Evolutionary conservation across 1,140 invertebrate genomes (phyloP).

Genomic region (Euschistus heros): DNA sequence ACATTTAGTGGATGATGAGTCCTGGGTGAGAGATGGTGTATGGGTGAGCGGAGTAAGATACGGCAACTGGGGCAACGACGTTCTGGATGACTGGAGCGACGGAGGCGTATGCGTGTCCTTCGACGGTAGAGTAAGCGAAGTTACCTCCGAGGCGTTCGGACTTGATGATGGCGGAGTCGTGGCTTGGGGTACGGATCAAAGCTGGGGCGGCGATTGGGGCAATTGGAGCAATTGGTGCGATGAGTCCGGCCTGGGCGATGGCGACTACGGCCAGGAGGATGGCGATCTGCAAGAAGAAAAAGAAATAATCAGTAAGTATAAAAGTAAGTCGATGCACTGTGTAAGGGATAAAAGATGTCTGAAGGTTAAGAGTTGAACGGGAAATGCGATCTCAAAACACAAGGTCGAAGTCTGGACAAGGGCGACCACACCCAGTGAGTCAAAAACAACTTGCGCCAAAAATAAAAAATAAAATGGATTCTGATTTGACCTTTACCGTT

Average conservation of each 20-base stretch:
- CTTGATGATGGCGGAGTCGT: conserved; percentile 43
- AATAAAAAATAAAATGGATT: no score
- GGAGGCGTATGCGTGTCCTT: conserved; percentile 42
- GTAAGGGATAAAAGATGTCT: no score
- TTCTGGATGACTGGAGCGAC: conserved; percentile 37
- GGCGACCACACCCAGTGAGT: no score
- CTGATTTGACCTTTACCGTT: no score
- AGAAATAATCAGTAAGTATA: not conserved
- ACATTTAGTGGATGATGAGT: conserved; percentile 15
- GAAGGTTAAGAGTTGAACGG: no score
- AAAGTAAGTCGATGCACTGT: no score
- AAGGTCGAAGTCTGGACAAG: no score
- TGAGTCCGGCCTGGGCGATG: conserved; percentile 17
- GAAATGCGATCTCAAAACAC: no score
- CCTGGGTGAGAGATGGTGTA: conserved; percentile 21
- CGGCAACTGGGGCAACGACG: conserved; percentile 29
- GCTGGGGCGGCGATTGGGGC: conserved; percentile 30
- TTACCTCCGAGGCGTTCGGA: conserved; percentile 42
- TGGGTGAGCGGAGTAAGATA: conserved; percentile 30
- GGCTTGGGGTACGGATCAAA: conserved; percentile 38
- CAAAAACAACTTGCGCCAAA: no score
- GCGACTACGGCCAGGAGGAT: conserved; percentile 19
- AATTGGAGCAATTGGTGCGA: conserved; percentile 28
- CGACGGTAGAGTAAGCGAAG: conserved; percentile 44
- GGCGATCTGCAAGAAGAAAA: conserved; percentile 22